These are phyloP conservation scores for cattle (Bos taurus) DNA, from an alignment of 2,113 vertebrate genomes.

Conservation along the genomic window ARS-UCD2.0 NC_037338.1:89154001-89154500, in stretches of 20 bases:
- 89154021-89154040: not conserved
- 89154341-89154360: not conserved
- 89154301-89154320: too few relatives aligned
- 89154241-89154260: fast-evolving
- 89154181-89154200: fast-evolving
- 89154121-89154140: not conserved
- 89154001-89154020: not conserved
- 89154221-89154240: not conserved
- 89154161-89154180: fast-evolving
- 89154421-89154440: not conserved
- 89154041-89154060: not conserved
- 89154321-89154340: fast-evolving
- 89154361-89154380: not conserved
- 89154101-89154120: not conserved
- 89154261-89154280: fast-evolving
- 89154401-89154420: not conserved
- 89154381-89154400: not conserved
- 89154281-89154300: fast-evolving
- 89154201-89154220: fast-evolving
- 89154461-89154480: fast-evolving
- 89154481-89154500: not conserved
- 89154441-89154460: not conserved
- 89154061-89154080: too few relatives aligned
- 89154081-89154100: fast-evolving
- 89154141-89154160: not conserved